phyloP scores from a whole-genome alignment of 2,797 vertebrate species.

The Sebastes paucispinis region DNA sequence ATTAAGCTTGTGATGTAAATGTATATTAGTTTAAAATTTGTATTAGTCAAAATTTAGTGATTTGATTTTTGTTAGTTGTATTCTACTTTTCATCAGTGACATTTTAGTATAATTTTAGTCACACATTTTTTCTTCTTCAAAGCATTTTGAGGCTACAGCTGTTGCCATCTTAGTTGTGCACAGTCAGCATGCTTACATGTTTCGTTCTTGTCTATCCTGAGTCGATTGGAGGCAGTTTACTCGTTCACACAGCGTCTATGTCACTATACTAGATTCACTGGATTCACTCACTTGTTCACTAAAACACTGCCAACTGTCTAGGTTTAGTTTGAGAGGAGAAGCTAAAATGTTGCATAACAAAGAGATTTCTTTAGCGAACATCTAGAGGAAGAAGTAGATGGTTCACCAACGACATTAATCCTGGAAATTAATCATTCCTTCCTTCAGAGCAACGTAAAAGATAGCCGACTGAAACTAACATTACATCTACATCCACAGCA shows the following conservation, averaged over 20 bases:
- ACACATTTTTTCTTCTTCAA: background rate
- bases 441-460: background rate
- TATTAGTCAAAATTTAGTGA: background rate
- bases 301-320: background rate
- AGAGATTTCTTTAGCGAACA: background rate
- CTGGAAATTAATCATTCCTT: background rate
- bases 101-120: background rate
- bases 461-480: background rate
- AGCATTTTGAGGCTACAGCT: background rate
- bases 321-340: background rate
- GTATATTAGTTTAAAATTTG: background rate
- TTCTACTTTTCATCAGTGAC: background rate
- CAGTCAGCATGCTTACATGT: background rate
- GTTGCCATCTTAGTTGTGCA: background rate
- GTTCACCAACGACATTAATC: background rate
- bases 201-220: background rate
- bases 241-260: background rate
- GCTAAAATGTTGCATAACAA: background rate
- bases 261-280: background rate
- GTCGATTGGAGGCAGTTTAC: background rate
- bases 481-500: background rate
- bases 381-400: background rate
- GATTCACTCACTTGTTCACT: background rate
- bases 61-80: background rate
- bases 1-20: background rate